Conservation (phyloP, 2,888 invertebrate species). For the Leptopilina syphax region DNA sequence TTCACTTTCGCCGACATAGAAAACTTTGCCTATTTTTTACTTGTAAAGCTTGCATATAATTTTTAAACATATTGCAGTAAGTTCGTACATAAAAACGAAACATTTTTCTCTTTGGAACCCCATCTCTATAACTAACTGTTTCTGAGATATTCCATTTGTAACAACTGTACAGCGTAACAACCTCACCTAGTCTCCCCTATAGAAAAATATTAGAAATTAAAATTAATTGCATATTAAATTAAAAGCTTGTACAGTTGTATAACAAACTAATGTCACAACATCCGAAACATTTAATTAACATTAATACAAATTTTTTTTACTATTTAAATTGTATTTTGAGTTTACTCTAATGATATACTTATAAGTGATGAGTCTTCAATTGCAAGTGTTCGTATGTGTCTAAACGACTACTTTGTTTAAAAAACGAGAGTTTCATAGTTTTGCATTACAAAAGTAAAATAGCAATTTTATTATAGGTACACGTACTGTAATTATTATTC, state of each 20-base stretch:
- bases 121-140: too few species aligned
- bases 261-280: slow-evolving; percentile 18
- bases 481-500: background rate
- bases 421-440: background rate
- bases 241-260: slow-evolving; percentile 1
- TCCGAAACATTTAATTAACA: background rate
- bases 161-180: too few species aligned
- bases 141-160: too few species aligned
- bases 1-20: too few species aligned
- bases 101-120: too few species aligned
- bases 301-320: background rate
- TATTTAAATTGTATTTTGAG: background rate
- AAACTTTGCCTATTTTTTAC: too few species aligned
- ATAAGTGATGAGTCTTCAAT: slow-evolving; percentile 7
- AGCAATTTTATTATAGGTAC: background rate
- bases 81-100: too few species aligned
- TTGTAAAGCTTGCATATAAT: too few species aligned
- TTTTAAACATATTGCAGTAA: too few species aligned
- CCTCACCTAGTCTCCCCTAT: too few species aligned
- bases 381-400: slow-evolving; percentile 9
- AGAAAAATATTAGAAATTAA: background rate
- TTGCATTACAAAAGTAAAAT: background rate
- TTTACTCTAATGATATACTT: slow-evolving; percentile 5
- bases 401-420: slow-evolving; percentile 25
- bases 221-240: slow-evolving; percentile 24